These are phyloP conservation scores for Eulimnadia texana DNA, from an alignment of 1,140 invertebrate genomes.

Conservation along the genomic window DNA sequence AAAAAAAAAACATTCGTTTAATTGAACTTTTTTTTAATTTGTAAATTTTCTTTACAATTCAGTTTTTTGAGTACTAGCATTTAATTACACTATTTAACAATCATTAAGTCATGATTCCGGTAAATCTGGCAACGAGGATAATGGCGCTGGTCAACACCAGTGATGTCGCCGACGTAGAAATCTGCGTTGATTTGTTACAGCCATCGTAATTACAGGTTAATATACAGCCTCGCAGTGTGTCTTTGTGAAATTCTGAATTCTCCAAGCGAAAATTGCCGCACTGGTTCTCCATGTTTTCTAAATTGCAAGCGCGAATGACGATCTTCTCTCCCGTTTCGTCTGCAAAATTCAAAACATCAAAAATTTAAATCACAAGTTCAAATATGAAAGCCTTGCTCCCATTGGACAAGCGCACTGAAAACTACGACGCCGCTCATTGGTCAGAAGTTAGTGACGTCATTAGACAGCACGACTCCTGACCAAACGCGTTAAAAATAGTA, in stretches of 20 bases:
- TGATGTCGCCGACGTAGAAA: not conserved
- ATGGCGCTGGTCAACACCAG: not conserved
- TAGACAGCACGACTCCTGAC: conserved; percentile 13
- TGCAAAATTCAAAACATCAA: conserved; percentile 16
- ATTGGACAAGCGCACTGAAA: no score
- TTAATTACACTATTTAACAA: no score
- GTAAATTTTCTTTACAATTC: no score
- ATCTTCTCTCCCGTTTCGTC: conserved; percentile 27
- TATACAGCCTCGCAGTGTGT: conserved; percentile 37
- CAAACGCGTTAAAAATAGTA: conserved; percentile 18
- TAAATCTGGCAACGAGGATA: not conserved
- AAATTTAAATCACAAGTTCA: not conserved
- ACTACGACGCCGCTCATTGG: no score
- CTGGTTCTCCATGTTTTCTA: conserved; percentile 41
- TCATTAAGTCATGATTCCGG: no score
- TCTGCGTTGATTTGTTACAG: conserved; percentile 20
- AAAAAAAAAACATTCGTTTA: no score
- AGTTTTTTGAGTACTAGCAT: no score
- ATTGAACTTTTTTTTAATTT: no score
- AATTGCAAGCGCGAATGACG: conserved; percentile 37
- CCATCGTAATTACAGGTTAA: conserved; percentile 36
- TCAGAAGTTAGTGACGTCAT: not conserved
- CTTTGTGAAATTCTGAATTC: conserved; percentile 19
- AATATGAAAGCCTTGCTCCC: no score
- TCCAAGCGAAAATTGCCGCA: conserved; percentile 36